These are phyloP conservation scores for Lordiphosa clarofinis DNA, from an alignment of 1,140 invertebrate genomes.

Conservation along the genomic window DNA sequence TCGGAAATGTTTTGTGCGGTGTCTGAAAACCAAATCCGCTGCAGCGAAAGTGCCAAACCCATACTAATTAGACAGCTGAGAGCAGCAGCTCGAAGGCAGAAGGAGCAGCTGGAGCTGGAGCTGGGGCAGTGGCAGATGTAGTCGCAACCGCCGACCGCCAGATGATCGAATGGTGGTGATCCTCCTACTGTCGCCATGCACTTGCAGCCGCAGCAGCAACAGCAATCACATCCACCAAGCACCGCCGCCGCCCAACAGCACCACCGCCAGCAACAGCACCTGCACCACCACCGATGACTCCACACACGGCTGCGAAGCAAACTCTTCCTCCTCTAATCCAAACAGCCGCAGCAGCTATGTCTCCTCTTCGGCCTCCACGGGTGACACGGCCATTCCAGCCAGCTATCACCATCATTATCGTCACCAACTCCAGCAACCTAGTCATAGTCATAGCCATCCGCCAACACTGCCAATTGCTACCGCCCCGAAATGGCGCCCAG, in stretches of 20 bases:
- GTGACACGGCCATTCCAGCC: slow-evolving; percentile 64
- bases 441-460: no score
- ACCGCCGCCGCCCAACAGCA: slow-evolving; percentile 30
- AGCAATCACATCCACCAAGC: slow-evolving; percentile 37
- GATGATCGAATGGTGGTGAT: slow-evolving; percentile 80
- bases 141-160: slow-evolving; percentile 44
- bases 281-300: slow-evolving; percentile 9
- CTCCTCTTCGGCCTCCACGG: slow-evolving; percentile 63
- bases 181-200: slow-evolving; percentile 79
- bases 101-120: slow-evolving; percentile 26
- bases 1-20: slow-evolving; percentile 52
- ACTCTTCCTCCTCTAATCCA: slow-evolving; percentile 2
- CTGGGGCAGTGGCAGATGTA: slow-evolving; percentile 38
- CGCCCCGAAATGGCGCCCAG: slow-evolving; percentile 17
- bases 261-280: not conserved
- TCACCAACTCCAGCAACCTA: slow-evolving; percentile 5
- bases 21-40: slow-evolving; percentile 31
- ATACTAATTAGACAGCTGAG: slow-evolving; percentile 34
- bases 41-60: slow-evolving; percentile 43
- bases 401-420: slow-evolving; percentile 25
- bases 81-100: not conserved
- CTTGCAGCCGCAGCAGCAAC: slow-evolving; percentile 64
- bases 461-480: slow-evolving; percentile 8
- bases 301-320: slow-evolving; percentile 9
- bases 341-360: slow-evolving; percentile 38